Percentiles rank a stretch among this genome's conserved stretches.
phyloP scores from a whole-genome alignment of 2,113 vertebrate species.

The Phylloscopus trochilus region DNA sequence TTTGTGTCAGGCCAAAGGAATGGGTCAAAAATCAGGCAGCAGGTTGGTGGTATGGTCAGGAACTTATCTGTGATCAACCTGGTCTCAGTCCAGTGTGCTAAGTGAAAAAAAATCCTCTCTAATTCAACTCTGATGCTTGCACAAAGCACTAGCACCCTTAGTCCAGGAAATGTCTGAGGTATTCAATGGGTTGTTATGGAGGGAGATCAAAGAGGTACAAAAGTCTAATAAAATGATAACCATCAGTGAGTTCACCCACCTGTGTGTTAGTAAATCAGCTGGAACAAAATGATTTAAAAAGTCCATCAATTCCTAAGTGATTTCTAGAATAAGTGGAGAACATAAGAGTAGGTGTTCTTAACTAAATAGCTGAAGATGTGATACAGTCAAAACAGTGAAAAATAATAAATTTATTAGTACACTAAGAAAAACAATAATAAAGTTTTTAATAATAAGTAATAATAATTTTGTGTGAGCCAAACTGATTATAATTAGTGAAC shows the following conservation, averaged over 20 bases:
- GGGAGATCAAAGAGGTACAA: not conserved
- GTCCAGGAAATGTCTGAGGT: not conserved
- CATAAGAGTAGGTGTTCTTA: not conserved
- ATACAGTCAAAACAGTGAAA: not conserved
- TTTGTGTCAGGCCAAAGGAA: not conserved
- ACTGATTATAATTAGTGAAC: not conserved
- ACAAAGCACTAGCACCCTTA: not conserved
- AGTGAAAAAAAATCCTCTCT: not conserved
- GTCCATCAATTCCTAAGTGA: not conserved
- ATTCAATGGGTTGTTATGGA: not conserved
- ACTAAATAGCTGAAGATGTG: not conserved
- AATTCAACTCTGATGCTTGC: not conserved
- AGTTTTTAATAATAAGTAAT: too few species aligned
- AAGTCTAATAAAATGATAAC: not conserved
- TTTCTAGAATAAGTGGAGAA: not conserved
- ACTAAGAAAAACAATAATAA: not conserved
- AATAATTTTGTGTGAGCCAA: accelerated
- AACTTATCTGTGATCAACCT: not conserved
- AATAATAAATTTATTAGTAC: not conserved
- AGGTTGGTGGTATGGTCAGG: not conserved
- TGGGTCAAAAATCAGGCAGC: not conserved
- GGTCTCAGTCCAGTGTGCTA: not conserved
- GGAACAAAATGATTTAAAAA: not conserved
- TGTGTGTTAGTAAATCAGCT: not conserved
- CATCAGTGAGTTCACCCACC: not conserved